Evolutionary conservation across 2,113 vertebrate species (phyloP), one percentile per base, ranked within the genome.

Genomic region (Perognathus longimembris): DNA sequence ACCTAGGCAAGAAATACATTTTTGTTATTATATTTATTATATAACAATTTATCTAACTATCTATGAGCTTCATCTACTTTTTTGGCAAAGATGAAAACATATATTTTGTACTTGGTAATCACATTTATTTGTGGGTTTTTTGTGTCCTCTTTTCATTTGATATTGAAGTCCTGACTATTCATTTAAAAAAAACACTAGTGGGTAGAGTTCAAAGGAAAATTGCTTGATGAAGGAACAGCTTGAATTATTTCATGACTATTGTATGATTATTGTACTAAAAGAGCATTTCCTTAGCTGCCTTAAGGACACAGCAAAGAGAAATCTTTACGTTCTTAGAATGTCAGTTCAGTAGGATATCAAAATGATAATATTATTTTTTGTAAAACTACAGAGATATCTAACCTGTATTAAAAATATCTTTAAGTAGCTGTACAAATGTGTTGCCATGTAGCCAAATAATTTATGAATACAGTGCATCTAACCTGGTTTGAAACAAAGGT

Each of bases 341-440:
- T 74, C 30, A 54, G 30, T 18, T 61, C 38, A 63, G 7, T 36
- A 50, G 74, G 36, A 40, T 50, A 4, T 54, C 17, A 54, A 85
- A 90, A 38, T 70, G 38, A 15, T 80, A 76, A 45, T 80, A 89
- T 63, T 84, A 8, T 61, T 82, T 50, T 83, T 83, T n/a, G 89
- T 50, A 32, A 86, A 50, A 70, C 30, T 6, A 45, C 28, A 38
- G n/a, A 57, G 71, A 45, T 73, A 50, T 50, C 42, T 74, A 90
- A 79, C 22, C n/a, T 69, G 78, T 69, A 74, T 79, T 86, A 54
- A 54, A 54, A 54, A 17, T 54, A 54, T 54, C 50, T 54, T 54
- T 54, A 54, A 54, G 50, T 54, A 54, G 14, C 50, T 54, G 50
- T 18, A 54, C 50, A 1, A 14, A 54, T 12, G 50, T 15, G 14